phyloP scores from a whole-genome alignment of 2,113 vertebrate species.

The Indicator maculatus region DNA sequence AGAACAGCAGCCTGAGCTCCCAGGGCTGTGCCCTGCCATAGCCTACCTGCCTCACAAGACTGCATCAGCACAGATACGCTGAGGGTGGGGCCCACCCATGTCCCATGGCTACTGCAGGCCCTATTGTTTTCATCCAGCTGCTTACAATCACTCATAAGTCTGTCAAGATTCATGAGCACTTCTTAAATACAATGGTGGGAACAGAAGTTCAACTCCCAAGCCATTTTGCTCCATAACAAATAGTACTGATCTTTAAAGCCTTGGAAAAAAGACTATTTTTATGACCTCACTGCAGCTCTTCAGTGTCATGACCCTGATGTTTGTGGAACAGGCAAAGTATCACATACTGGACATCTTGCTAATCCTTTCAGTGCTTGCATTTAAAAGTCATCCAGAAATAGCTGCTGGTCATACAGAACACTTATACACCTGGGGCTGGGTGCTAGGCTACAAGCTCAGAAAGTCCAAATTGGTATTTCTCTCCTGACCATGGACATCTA shows the following conservation, averaged over 20 bases:
- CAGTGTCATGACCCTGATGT: neutral
- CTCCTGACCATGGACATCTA: neutral
- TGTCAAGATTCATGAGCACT: constrained; percentile 56
- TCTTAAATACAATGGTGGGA: constrained; percentile 65
- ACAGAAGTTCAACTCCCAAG: constrained; percentile 55
- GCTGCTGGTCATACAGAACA: neutral
- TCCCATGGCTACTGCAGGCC: neutral
- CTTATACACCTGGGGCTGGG: neutral
- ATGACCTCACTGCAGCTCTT: constrained; percentile 30
- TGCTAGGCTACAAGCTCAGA: neutral
- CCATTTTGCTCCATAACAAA: constrained; percentile 41
- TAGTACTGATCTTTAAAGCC: constrained; percentile 41
- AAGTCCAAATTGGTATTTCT: neutral
- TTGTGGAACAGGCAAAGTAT: constrained; percentile 31
- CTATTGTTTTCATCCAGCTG: constrained; percentile 55
- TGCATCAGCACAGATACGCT: neutral
- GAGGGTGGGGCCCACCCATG: neutral
- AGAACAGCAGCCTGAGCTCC: neutral
- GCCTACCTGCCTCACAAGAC: neutral
- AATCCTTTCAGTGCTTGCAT: neutral
- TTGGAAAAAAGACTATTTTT: neutral
- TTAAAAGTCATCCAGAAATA: constrained; percentile 5
- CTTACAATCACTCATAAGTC: constrained; percentile 61
- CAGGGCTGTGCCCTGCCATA: fast-evolving
- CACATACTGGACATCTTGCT: neutral